These are phyloP conservation scores for Mionectes macconnelli DNA, from an alignment of 2,113 vertebrate species.

Conservation along the genomic window DNA sequence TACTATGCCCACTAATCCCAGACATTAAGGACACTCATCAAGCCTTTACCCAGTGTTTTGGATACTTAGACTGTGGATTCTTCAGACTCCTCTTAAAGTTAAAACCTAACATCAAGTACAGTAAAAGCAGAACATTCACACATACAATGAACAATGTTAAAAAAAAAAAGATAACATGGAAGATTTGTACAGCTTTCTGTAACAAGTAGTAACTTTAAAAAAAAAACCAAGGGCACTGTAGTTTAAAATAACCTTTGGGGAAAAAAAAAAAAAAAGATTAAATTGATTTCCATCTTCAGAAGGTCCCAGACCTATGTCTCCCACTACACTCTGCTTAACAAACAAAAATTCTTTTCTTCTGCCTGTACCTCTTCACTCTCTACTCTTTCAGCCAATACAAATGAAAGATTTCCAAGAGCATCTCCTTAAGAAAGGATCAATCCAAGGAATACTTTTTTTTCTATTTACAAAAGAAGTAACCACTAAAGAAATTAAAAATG, in stretches of 20 bases:
- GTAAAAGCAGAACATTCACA: not conserved
- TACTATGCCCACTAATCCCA: not conserved
- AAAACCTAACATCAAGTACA: not conserved
- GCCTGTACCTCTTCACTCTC: not conserved
- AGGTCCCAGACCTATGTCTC: not conserved
- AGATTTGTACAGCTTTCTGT: not conserved
- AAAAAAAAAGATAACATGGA: not conserved
- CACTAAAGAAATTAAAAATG: not conserved
- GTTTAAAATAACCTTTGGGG: not conserved
- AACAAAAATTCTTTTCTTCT: not conserved
- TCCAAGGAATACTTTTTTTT: slow-evolving; percentile 14
- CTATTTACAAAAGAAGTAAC: not conserved
- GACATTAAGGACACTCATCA: not conserved
- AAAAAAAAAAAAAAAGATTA: not conserved
- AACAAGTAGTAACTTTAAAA: not conserved
- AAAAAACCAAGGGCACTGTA: not conserved
- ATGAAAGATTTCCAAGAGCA: slow-evolving; percentile 21
- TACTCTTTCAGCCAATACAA: slow-evolving; percentile 11
- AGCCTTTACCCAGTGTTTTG: not conserved
- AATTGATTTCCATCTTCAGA: not conserved
- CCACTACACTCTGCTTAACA: not conserved
- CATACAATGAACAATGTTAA: not conserved
- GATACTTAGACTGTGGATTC: not conserved
- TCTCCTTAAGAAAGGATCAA: not conserved
- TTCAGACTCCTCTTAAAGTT: not conserved